Evolutionary conservation across 2,888 invertebrate genomes (phyloP), one percentile per base, ranked within the genome.

Genomic region (Ectropis crepuscularia): DNA sequence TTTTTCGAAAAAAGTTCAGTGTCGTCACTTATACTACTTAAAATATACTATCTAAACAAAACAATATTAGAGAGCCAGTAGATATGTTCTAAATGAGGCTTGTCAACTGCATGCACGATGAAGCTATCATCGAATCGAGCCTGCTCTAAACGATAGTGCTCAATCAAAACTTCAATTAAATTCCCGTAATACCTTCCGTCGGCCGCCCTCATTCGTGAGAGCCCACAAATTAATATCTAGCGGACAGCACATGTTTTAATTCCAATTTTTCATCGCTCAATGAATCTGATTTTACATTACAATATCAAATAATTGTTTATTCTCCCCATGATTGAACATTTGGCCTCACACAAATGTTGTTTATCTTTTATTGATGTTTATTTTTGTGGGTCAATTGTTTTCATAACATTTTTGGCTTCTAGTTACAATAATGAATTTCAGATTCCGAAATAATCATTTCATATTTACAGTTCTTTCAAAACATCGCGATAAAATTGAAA

Each of bases 91-190:
- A 51, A 49, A 58, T 54, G 11, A 54, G 49, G 48, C 12, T 28
- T 58, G 53, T 63, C 58, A 37, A 5, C 54, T 11, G 66, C 61
- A 55, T 43, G 28, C 48, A 47, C 67, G 71, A 70, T 70, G 69
- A 75, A 72, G 70, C 73, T 63, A 38, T 61, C 49, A 61, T 71
- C 68, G 68, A 42, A 28, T 70, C 68, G 74, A 77, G 76, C 67
- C 81, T 83, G 83, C 77, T 80, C 80, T 78, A 74, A 83, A 80
- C 80, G 84, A 87, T 86, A 87, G 86, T 87, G 82, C 81, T 87
- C 89, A 86, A 89, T 90, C 88, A 87, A 89, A 89, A 88, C 85
- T 88, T 89, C 88, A 90, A 90, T 90, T 90, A 90, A 89, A 89
- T 88, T 88, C 86, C 79, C 85, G 85, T 88, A 86, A 88, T 86